Conservation (phyloP, 2,113 vertebrate species). For the Addax nasomaculatus region DNA sequence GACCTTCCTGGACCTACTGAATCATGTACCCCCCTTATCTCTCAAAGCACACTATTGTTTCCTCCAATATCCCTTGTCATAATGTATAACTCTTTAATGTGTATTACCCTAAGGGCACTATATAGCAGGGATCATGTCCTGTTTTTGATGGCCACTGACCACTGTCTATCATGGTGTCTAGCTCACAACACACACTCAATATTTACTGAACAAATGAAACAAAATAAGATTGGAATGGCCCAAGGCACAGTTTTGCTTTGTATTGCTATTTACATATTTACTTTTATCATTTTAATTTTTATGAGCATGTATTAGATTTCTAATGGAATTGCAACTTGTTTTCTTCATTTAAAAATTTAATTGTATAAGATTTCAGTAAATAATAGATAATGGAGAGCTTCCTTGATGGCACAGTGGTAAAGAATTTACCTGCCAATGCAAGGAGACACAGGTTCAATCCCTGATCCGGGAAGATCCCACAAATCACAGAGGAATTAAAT, state of each 20-base stretch:
- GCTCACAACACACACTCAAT: neutral
- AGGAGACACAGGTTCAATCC: neutral
- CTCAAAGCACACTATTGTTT: neutral
- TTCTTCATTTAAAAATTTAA: neutral
- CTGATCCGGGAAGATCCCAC: neutral
- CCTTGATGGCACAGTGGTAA: neutral
- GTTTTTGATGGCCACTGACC: neutral
- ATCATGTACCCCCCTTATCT: neutral
- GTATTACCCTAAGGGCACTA: neutral
- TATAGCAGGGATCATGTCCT: neutral
- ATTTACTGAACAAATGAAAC: neutral
- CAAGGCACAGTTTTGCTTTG: neutral
- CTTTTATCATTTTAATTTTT: conserved; percentile 15
- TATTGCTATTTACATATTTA: neutral
- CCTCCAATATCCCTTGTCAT: neutral
- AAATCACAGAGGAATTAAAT: neutral
- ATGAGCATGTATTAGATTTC: neutral
- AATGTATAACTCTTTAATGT: neutral
- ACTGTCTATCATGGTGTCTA: neutral
- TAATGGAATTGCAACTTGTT: neutral
- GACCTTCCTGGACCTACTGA: neutral
- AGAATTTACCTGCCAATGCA: neutral
- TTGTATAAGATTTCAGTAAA: neutral
- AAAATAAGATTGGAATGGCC: neutral
- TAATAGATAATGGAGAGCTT: neutral